These are phyloP conservation scores for Calephelis virginiensis DNA, from an alignment of 1,140 invertebrate species.

Conservation along the genomic window DNA sequence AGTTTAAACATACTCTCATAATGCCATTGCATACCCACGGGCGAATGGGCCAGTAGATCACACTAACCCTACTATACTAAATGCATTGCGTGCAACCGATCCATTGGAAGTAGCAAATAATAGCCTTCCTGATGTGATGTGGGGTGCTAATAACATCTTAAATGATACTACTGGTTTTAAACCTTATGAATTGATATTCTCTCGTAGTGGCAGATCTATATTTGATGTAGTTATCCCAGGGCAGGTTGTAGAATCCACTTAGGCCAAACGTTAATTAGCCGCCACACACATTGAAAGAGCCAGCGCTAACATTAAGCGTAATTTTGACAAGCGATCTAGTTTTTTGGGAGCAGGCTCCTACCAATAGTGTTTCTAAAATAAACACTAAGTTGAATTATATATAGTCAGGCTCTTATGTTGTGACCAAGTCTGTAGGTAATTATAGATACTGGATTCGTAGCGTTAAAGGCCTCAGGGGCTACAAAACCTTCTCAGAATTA, in stretches of 20 bases:
- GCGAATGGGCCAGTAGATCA: constrained; percentile 34
- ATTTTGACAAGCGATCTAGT: constrained; percentile 41
- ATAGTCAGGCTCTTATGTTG: constrained; percentile 38
- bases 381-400: constrained; percentile 40
- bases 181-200: constrained; percentile 42
- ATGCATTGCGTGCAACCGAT: constrained; percentile 1
- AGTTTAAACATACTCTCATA: constrained; percentile 39
- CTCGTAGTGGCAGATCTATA: constrained; percentile 23
- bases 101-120: constrained; percentile 7
- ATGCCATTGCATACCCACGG: constrained; percentile 43
- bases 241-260: not conserved
- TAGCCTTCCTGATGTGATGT: constrained; percentile 32
- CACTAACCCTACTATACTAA: not conserved
- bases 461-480: constrained; percentile 36
- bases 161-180: constrained; percentile 32
- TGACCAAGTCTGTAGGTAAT: constrained; percentile 31
- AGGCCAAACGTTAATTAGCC: constrained; percentile 24
- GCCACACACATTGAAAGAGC: constrained; percentile 18
- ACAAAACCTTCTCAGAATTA: constrained; percentile 34
- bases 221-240: constrained; percentile 26
- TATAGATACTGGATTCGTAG: constrained; percentile 35
- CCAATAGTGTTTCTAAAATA: constrained; percentile 25
- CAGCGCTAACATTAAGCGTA: constrained; percentile 31
- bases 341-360: constrained; percentile 37
- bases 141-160: constrained; percentile 40